Base-by-base conservation (phyloP, 2,113 vertebrate genomes). In the Elephantulus edwardii region DNA sequence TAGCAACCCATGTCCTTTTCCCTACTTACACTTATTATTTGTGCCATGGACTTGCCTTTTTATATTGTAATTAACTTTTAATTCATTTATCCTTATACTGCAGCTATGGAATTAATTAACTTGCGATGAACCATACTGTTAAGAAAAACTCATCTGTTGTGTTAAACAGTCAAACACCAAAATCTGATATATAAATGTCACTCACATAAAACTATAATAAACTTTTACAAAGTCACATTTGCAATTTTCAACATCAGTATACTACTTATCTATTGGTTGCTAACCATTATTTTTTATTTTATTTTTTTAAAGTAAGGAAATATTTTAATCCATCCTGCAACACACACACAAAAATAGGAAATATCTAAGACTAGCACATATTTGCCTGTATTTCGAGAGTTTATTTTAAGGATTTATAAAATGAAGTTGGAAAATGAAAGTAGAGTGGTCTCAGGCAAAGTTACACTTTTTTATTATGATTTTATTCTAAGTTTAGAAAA, bases 111-210 rank as follows among this genome's bases (percentile, higher is more conserved):
- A 72, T 79, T 89, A 71, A 44, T 46, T 81, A 35, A 8, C 40
- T 88, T 77, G 3, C 91, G 24, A 85, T 71, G 46, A 56, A 56
- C 22, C 76, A 71, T 66, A 56, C 9, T 40, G 33, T 50, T 91
- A 85, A 62, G 56, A n/a, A 35, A 92, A 92, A 71, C 22, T 66
- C 46, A 86, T n/a, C 19, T 86, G 26, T n/a, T n/a, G 4, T 38
- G 20, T 68, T 17, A n/a, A 66, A 66, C 33, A 68, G 13, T 20
- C 58, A 86, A 46, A 54, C 19, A 81, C 33, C 17, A 89, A 68
- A 76, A 33, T 68, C 12, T 60, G 10, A 62, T 33, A 38, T 81
- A 94, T 85, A 89, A 94, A 81, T 85, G 33, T 81, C 60, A 77
- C 42, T 26, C 50, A 90, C 90, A 75, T 62, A 22, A 86, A 54